Evolutionary conservation across 2,113 vertebrate genomes (phyloP), one percentile per base, ranked within the genome.

Genomic region (Neolamprologus tretocephalus): DNA sequence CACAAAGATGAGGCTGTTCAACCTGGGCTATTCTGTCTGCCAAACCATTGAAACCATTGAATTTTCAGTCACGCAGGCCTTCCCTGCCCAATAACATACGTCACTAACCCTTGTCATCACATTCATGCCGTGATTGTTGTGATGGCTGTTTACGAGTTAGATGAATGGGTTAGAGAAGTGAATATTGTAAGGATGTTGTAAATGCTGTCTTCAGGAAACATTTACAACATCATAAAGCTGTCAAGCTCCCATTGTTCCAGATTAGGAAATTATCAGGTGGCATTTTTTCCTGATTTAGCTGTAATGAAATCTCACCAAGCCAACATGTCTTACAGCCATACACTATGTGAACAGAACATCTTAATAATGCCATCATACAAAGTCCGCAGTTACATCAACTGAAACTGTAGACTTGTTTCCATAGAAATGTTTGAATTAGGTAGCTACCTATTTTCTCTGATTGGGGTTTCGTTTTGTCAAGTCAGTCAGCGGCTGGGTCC

Each of bases 311-410:
- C 42, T 49, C 23, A 49, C 71, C 49, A 78, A 78, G 45, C 26
- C 23, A 78, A 1, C 16, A 78, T 78, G 4, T 49, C 10, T 49
- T n/a, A 28, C 4, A 49, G 6, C 71, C 42, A 31, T n/a, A n/a
- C 16, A 31, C 26, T 49, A 49, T 49, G 10, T 28, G 42, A 78
- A 49, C 9, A 23, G 40, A 75, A 28, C 71, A 31, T 78, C 26
- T 19, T 49, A 49, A 17, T 49, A 49, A 49, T 75, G 71, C 5
- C 42, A 75, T 47, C 42, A 78, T 49, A 78, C 10, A 33, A 78
- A 2, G 17, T 49, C 73, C 0, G 2, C 10, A 78, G 73, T 78
- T 78, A 13, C 26, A 51, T 1, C 10, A n/a, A 31, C 26, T 78
- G 26, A 78, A 51, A 78, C 45, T 78, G 26, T 78, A 33, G 3